Base-by-base conservation (phyloP, 2,888 invertebrate species). In the Pharmacophagus antenor region DNA sequence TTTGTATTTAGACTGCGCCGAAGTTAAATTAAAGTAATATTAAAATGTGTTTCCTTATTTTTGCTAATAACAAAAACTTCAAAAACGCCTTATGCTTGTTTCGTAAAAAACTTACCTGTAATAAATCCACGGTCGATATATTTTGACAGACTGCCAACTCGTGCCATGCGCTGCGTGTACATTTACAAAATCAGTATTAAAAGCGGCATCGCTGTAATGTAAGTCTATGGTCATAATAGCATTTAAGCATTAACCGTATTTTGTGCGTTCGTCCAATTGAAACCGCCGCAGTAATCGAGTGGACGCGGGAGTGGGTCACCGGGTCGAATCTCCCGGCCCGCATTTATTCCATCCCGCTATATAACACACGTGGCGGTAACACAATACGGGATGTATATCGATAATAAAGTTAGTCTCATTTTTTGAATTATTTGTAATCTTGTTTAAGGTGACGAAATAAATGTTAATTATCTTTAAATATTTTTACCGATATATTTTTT, bases 241-340 rank as follows among this genome's bases (percentile, higher is more conserved):
- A 79, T 31, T n/a, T 31, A 31, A 31, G 15, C 31, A 31, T 82
- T 84, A 85, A 76, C 80, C 80, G 75, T 80, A 80, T 85, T 83
- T 80, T 77, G 77, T 79, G 74, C 74, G 72, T 84, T 84, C 81
- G 83, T 84, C 76, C 84, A 83, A 84, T 85, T 82, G 82, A 82
- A 81, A 82, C 69, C 76, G 71, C 74, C 77, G 79, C 80, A 80
- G 80, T 80, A 84, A 85, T 84, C 79, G 81, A 83, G 77, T 79
- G 76, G 73, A 72, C 68, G 68, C 66, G 70, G 70, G 74, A 88
- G 77, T 88, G 80, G 88, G 89, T 87, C 85, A 88, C 65, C 76
- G 78, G 87, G 88, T 76, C 85, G 82, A 64, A 53, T 63, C 66
- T 57, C 62, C 62, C 60, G 63, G 67, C 69, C 65, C 67, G 67